Evolutionary conservation across 2,797 vertebrate species (phyloP).

Genomic region (Hypotaenidia philippensis): DNA sequence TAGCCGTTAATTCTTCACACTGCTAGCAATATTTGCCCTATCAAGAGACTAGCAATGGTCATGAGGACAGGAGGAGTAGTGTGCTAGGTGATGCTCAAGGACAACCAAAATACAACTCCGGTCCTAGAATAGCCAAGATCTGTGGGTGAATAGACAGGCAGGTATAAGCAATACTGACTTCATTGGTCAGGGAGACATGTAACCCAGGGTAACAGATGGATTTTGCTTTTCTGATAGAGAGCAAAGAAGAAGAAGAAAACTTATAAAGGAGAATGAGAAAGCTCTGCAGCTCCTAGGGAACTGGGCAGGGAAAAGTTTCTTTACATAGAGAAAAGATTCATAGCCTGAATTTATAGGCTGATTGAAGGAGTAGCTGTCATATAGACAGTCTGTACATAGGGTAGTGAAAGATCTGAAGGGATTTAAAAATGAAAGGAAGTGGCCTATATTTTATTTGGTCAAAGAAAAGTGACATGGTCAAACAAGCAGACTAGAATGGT

Average conservation of each 20-base stretch:
- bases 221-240: too few species aligned
- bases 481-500: neutral
- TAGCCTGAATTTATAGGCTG: neutral
- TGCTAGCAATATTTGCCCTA: neutral
- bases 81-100: neutral
- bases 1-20: neutral
- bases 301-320: neutral
- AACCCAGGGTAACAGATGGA: neutral
- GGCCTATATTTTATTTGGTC: neutral
- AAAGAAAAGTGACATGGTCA: neutral
- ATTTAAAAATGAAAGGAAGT: neutral
- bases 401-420: neutral
- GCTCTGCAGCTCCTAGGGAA: neutral
- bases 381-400: neutral
- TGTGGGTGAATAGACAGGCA: fast-evolving
- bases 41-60: neutral
- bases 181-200: neutral
- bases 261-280: neutral
- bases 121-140: neutral
- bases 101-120: neutral
- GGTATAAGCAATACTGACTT: neutral
- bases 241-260: neutral
- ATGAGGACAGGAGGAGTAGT: neutral
- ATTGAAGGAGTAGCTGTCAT: neutral
- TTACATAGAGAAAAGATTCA: neutral